Evolutionary conservation across 2,797 vertebrate genomes (phyloP).

Genomic region (Thalassophryne amazonica): DNA sequence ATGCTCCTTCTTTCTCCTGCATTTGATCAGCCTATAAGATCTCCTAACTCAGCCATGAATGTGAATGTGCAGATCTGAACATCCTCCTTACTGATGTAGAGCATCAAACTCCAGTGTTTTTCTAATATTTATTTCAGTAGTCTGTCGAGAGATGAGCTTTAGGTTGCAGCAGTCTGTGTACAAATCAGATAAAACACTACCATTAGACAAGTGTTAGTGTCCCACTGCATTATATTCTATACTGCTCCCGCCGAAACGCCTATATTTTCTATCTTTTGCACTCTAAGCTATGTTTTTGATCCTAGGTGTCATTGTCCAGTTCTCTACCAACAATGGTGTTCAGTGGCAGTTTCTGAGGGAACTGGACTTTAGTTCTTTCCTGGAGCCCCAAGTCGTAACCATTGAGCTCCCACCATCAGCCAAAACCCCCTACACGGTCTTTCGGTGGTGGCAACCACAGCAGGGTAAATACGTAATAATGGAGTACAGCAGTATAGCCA

Average conservation of each 20-base stretch:
- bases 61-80: conserved; percentile 1
- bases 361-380: conserved; percentile 91
- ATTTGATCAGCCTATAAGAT: conserved; percentile 15
- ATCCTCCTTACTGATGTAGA: not conserved
- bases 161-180: conserved; percentile 27
- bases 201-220: too few relatives aligned
- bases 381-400: conserved; percentile 94
- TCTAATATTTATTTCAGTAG: conserved; percentile 1
- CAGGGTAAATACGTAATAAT: conserved; percentile 77
- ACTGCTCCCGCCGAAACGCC: too few relatives aligned
- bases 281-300: not conserved
- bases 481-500: too few relatives aligned
- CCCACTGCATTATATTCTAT: too few relatives aligned
- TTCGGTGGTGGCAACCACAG: conserved; percentile 98
- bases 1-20: not conserved
- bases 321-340: conserved; percentile 93
- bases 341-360: conserved; percentile 92
- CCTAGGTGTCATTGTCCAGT: conserved; percentile 92
- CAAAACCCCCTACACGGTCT: conserved; percentile 89
- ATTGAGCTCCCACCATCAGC: conserved; percentile 91
- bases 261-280: not conserved
- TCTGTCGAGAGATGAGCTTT: conserved; percentile 16
- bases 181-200: conserved; percentile 21
- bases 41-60: not conserved
- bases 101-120: conserved; percentile 5